A percentile compares a stretch with the other conserved stretches of the same genome.
These are phyloP conservation scores for Tursiops truncatus DNA, from an alignment of 2,113 vertebrate genomes.

Conservation along the genomic window DNA sequence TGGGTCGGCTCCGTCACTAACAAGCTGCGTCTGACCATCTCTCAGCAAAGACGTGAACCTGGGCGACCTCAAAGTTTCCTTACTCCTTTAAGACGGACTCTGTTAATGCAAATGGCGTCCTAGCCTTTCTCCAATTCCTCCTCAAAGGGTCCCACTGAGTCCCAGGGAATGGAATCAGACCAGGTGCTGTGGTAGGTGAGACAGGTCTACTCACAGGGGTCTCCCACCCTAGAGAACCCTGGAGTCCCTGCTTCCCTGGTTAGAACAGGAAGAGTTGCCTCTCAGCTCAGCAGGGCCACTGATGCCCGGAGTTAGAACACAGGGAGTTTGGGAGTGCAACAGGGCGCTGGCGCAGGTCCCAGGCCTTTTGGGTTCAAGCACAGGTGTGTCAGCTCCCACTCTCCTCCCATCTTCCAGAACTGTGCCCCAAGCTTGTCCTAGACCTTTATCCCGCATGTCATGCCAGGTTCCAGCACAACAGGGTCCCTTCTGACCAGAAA, in stretches of 20 bases:
- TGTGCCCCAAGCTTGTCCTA: background rate
- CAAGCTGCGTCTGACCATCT: background rate
- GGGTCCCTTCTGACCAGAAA: conserved; percentile 48
- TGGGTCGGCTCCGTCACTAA: background rate
- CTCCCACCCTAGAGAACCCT: background rate
- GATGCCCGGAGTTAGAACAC: background rate
- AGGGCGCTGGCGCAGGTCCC: rapidly evolving
- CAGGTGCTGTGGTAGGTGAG: background rate
- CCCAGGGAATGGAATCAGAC: background rate
- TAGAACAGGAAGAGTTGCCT: background rate
- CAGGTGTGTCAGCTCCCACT: background rate
- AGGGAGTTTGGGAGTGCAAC: background rate
- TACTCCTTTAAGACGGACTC: background rate
- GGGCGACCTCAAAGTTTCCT: background rate
- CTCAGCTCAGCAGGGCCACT: background rate
- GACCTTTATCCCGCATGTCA: conserved; percentile 18
- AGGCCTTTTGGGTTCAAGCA: background rate
- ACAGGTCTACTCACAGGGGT: background rate
- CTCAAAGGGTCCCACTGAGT: background rate
- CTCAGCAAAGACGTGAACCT: background rate
- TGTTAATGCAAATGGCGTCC: background rate
- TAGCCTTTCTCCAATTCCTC: background rate
- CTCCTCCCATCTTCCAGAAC: background rate
- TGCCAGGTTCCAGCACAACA: conserved; percentile 22
- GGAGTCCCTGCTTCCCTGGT: background rate